A percentile compares a stretch with the other conserved stretches of the same genome.
Conservation (phyloP, 2,888 invertebrate species). For the Eulithis testata region DNA sequence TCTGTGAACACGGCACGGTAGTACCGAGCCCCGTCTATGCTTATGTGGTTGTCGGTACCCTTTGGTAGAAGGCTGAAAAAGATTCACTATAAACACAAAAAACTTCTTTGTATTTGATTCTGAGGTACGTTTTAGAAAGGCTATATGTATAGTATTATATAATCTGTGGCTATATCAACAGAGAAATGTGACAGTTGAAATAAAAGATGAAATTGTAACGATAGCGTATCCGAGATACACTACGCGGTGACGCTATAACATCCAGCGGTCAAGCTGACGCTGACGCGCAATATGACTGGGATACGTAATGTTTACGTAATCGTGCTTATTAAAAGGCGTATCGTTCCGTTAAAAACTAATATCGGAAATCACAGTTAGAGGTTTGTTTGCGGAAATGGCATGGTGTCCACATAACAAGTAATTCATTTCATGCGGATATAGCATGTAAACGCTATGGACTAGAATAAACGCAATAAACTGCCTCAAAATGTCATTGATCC, state of each 20-base stretch:
- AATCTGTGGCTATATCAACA: no score
- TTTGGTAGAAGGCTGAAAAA: slow-evolving; percentile 86
- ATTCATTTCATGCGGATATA: not conserved
- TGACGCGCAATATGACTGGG: no score
- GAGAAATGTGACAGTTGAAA: no score
- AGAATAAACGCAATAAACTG: slow-evolving; percentile 1
- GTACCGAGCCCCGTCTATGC: slow-evolving; percentile 88
- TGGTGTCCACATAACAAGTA: not conserved
- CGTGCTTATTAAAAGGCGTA: not conserved
- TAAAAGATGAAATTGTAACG: no score
- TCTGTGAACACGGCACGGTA: slow-evolving; percentile 90
- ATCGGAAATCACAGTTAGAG: not conserved
- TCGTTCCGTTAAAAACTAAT: not conserved
- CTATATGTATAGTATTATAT: no score
- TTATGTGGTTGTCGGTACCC: slow-evolving; percentile 87
- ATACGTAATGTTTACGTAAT: no score
- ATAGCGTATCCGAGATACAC: no score
- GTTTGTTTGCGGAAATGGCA: slow-evolving; percentile 1
- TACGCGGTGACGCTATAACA: no score
- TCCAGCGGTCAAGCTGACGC: no score
- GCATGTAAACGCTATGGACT: not conserved
- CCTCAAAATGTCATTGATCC: not conserved
- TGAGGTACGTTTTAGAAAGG: no score
- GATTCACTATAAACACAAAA: no score
- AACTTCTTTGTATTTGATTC: no score